These are phyloP conservation scores for Escarpia spicata DNA, from an alignment of 2,888 invertebrate genomes.

Conservation along the genomic window DNA sequence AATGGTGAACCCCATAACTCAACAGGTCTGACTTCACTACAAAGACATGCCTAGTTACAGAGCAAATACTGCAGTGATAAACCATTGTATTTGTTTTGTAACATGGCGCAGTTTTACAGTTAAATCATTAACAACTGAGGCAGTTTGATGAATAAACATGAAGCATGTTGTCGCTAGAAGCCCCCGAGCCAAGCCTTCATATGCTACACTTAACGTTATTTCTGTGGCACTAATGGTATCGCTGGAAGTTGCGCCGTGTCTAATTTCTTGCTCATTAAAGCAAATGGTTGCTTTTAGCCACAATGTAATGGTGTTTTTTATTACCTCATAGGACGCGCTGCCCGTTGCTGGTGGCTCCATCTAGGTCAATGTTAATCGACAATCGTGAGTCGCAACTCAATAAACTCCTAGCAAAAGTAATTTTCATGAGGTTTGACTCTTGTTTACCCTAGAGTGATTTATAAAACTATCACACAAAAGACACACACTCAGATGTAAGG, in stretches of 20 bases:
- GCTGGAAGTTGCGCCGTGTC: neutral
- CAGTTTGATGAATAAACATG: neutral
- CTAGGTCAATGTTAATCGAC: neutral
- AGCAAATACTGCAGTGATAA: neutral
- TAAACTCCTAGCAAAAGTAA: neutral
- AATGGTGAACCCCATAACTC: neutral
- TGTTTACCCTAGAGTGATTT: too few species aligned
- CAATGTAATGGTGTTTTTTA: neutral
- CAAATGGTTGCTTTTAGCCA: neutral
- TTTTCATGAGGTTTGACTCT: neutral
- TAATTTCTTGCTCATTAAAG: neutral
- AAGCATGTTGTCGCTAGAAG: neutral
- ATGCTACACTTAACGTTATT: neutral
- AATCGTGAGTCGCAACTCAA: neutral
- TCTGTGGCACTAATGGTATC: neutral
- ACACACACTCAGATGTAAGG: too few species aligned
- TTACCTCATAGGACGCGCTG: neutral
- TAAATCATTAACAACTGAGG: neutral
- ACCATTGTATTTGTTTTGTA: neutral
- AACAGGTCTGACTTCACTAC: neutral
- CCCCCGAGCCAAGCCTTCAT: neutral
- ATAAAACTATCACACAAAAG: too few species aligned
- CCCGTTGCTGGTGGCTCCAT: neutral
- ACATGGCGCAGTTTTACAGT: neutral
- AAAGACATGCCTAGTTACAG: neutral